phyloP scores from a whole-genome alignment of 2,113 vertebrate genomes.

The Mus pahari region DNA sequence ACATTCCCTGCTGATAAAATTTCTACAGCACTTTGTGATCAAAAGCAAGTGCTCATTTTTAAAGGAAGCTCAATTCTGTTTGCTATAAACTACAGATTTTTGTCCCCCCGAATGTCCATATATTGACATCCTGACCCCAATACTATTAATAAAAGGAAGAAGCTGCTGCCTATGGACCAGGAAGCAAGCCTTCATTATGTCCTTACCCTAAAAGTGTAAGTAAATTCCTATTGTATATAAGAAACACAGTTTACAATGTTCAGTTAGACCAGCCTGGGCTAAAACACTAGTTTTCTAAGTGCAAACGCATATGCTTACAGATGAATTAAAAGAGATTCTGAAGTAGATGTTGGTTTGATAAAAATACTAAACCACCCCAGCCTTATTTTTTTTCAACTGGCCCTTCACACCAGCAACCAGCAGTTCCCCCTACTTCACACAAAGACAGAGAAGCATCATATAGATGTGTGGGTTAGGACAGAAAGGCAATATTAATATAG shows the following conservation, averaged over 20 bases:
- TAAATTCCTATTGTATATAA: background rate
- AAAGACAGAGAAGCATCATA: background rate
- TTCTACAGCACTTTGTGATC: background rate
- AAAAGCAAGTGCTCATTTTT: background rate
- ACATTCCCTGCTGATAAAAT: slow-evolving; percentile 10
- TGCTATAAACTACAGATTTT: background rate
- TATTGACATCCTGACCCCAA: background rate
- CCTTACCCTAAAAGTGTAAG: background rate
- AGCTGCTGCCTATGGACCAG: background rate
- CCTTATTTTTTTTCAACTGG: background rate
- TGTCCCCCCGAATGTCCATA: background rate
- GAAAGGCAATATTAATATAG: background rate
- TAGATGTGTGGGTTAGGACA: background rate
- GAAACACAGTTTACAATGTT: background rate
- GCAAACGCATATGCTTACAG: background rate
- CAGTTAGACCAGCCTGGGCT: background rate
- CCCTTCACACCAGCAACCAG: background rate
- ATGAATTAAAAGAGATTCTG: background rate
- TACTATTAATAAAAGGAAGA: background rate
- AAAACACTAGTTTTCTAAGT: background rate
- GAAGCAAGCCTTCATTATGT: background rate
- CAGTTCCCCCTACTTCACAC: background rate
- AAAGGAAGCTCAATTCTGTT: background rate
- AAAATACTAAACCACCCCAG: background rate
- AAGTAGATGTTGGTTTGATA: background rate